These are phyloP conservation scores for Leptogaster cylindrica DNA, from an alignment of 2,888 invertebrate species.

Conservation along the genomic window DNA sequence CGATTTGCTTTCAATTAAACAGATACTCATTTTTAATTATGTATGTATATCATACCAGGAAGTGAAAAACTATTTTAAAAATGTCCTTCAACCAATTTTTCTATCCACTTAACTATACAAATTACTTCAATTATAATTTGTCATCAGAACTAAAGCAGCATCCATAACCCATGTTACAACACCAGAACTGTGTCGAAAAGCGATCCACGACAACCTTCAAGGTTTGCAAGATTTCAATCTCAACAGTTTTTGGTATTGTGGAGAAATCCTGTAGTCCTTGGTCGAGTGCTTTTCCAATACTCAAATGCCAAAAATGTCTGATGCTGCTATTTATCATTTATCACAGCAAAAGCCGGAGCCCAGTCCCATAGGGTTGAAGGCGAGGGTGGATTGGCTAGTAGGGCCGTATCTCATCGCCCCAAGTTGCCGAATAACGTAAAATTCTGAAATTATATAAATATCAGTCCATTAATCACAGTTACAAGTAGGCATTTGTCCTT, in stretches of 20 bases:
- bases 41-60: too few species aligned
- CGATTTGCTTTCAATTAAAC: too few species aligned
- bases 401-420: too few species aligned
- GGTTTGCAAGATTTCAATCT: background rate
- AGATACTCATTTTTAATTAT: too few species aligned
- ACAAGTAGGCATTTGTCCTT: constrained; percentile 47
- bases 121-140: constrained; percentile 21
- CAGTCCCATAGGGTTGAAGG: too few species aligned
- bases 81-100: too few species aligned
- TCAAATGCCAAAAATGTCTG: constrained; percentile 22
- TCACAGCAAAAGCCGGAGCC: constrained; percentile 7
- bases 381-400: too few species aligned
- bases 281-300: background rate
- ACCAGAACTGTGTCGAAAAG: too few species aligned
- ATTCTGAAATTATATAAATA: constrained; percentile 46
- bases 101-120: too few species aligned
- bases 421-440: constrained; percentile 36
- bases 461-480: constrained; percentile 45
- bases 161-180: background rate
- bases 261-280: constrained; percentile 2
- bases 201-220: too few species aligned
- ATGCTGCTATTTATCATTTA: constrained; percentile 22
- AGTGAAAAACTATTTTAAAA: too few species aligned
- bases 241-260: background rate
- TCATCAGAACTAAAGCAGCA: background rate